Base-by-base conservation (phyloP, 2,797 vertebrate genomes). In the Sardinella longiceps region DNA sequence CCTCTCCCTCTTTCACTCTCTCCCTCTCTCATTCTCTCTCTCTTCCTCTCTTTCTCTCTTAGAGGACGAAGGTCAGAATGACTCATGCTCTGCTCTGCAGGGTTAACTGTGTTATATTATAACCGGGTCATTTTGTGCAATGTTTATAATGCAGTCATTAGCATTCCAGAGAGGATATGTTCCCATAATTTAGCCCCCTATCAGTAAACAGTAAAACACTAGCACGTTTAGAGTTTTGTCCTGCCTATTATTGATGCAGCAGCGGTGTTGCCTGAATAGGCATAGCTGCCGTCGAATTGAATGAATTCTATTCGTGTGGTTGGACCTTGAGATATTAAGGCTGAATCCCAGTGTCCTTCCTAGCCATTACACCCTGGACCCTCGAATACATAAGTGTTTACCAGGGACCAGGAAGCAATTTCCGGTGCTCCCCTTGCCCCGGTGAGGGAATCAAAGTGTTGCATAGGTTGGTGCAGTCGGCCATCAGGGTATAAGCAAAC, bases 41-140 rank as follows among this genome's bases (percentile, higher is more conserved):
- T 60, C 58, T 63, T 12, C 23, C 5, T n/a, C 63, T 66, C 28
- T 70, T 30, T 70, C 28, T 70, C 63, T 37, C n/a, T 18, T 70
- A 70, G 28, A 70, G 63, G 63, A 37, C 63, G 5, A 70, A 70
- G 63, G 63, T 70, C 63, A 70, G 15, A 70, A 37, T 70, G 63
- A 70, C 30, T 70, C 63, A 70, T 33, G 28, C 63, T 30, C 3
- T 25, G 60, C n/a, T 53, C 51, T 28, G 25, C 60, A 63, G 60
- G 30, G 63, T 37, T 70, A 70, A 70, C 30, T 37, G 9, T 33
- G 63, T 15, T 70, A 25, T 30, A 37, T 37, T 70, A 0, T 70
- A 33, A 70, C 63, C 14, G 5, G 63, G 28, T 70, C 14, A 37
- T 15, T 18, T 30, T 15, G 56, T 25, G n/a, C 56, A 25, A 25